Evolutionary conservation across 2,797 vertebrate genomes (phyloP), one percentile per base, ranked within the genome.

Genomic region (Brachymystax lenok): DNA sequence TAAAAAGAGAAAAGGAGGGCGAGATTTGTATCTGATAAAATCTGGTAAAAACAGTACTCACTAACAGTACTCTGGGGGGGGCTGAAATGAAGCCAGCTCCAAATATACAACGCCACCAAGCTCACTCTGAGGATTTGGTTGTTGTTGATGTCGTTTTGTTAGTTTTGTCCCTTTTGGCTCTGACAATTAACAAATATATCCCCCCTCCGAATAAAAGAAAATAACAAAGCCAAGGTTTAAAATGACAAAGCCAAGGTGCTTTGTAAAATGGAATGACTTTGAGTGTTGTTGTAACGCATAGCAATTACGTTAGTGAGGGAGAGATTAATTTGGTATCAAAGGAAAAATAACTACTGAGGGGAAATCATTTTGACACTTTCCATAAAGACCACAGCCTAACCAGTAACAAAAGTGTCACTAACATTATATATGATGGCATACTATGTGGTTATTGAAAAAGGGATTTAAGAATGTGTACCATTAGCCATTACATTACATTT

Each of bases 1-100:
- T 92, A 91, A 93, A 85, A 73, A 72, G 76, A 59, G 68, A 33
- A 13, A 69, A 33, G 76, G 67, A 63, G 73, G 52, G 61, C 73
- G 71, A 14, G 69, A 24, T 7, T 24, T 35, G 50, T 51, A 40
- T 69, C 68, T 19, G 17, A 69, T 46, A 3, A 46, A 46, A 46
- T 46, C 40, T 46, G 40, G 40, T 50, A 30, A 30, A 56, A 70
- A 74, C 19, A 76, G 74, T 28, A 64, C 52, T 78, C 50, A 30
- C 83, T 80, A 83, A 85, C 69, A 70, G 69, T 79, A 77, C 61
- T 76, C 81, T 30, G 24, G 77, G 69, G 64, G 40, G 73, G 61
- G 19, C 46, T 72, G 70, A 79, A 79, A 76, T 73, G 51, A 61
- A 82, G 76, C 54, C 78, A 80, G 71, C 73, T 75, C 64, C 35